Conservation (phyloP, 2,888 invertebrate genomes). For the Cremastobaeus sp. region DNA sequence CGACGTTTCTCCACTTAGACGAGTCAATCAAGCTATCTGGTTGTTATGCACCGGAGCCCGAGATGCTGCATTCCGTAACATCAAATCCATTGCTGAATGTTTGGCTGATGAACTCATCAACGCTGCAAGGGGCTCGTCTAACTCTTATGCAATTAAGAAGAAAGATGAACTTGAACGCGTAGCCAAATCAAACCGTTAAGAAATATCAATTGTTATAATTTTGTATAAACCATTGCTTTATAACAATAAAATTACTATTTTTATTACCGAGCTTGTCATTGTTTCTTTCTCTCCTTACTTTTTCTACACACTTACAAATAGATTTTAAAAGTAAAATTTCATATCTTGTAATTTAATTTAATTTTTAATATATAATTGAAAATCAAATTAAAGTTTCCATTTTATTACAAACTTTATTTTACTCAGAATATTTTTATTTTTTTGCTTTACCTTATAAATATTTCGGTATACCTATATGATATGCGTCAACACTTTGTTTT, state of each 20-base stretch:
- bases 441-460: too few species aligned
- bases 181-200: slow-evolving; percentile 99
- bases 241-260: not conserved
- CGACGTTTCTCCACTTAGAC: slow-evolving; percentile 97
- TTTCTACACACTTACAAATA: too few species aligned
- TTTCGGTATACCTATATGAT: too few species aligned
- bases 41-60: slow-evolving; percentile 98
- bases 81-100: slow-evolving; percentile 99
- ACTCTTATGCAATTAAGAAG: slow-evolving; percentile 99
- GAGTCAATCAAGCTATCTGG: slow-evolving; percentile 99
- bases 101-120: slow-evolving; percentile 99
- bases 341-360: too few species aligned
- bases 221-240: too few species aligned
- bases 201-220: too few species aligned
- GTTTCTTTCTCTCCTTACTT: not conserved
- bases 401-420: too few species aligned
- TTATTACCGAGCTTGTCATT: not conserved
- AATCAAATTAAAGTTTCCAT: too few species aligned
- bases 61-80: slow-evolving; percentile 99
- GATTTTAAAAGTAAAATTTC: too few species aligned
- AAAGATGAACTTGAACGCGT: slow-evolving; percentile 99
- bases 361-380: too few species aligned
- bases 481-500: too few species aligned
- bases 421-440: too few species aligned
- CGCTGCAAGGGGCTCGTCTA: slow-evolving; percentile 99